phyloP scores from a whole-genome alignment of 2,888 invertebrate species.

The Aspidiotus rigidus region DNA sequence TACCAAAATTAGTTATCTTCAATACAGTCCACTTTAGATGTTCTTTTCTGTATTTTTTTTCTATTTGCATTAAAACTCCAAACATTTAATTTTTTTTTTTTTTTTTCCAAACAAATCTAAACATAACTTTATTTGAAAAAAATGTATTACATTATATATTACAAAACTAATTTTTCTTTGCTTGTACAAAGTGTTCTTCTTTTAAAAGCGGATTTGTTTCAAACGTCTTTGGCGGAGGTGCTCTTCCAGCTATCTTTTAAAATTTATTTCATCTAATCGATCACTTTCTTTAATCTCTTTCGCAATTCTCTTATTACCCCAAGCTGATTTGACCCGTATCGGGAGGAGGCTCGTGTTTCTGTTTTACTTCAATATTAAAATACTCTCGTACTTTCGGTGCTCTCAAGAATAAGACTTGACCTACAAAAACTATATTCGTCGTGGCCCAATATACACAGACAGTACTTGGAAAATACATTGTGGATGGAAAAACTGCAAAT shows the following conservation, averaged over 20 bases:
- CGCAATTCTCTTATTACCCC: constrained; percentile 63
- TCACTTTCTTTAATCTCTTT: constrained; percentile 67
- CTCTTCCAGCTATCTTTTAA: constrained; percentile 75
- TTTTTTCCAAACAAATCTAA: too few relatives aligned
- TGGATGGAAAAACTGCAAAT: constrained; percentile 70
- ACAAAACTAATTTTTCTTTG: too few relatives aligned
- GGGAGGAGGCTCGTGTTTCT: background rate
- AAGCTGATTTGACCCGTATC: background rate
- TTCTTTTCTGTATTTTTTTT: too few relatives aligned
- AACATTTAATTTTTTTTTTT: too few relatives aligned
- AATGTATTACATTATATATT: too few relatives aligned
- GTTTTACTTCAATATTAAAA: constrained; percentile 60
- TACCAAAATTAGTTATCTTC: too few relatives aligned
- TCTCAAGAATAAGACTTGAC: constrained; percentile 68
- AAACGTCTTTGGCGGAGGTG: constrained; percentile 78
- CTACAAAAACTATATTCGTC: constrained; percentile 73
- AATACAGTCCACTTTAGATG: too few relatives aligned
- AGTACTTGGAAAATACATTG: constrained; percentile 74
- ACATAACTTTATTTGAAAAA: too few relatives aligned
- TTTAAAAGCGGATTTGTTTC: constrained; percentile 59
- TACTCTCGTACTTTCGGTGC: constrained; percentile 62
- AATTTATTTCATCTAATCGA: constrained; percentile 65
- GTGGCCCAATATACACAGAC: constrained; percentile 85
- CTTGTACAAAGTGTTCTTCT: too few relatives aligned
- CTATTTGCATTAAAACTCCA: too few relatives aligned